Evolutionary conservation across 2,797 vertebrate genomes (phyloP).

Genomic region (Macrochelys suwanniensis): DNA sequence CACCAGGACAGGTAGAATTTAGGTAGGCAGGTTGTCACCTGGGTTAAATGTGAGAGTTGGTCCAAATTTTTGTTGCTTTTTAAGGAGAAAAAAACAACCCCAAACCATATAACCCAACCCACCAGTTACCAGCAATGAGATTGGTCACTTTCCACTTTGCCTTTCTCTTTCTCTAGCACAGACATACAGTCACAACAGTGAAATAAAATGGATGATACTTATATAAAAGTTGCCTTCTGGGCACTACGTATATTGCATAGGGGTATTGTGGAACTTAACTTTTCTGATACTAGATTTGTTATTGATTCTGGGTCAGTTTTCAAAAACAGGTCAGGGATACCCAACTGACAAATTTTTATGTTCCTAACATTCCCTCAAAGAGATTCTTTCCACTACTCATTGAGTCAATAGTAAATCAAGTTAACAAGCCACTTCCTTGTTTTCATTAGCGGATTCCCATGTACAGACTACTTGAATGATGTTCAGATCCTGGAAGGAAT

Average conservation of each 20-base stretch:
- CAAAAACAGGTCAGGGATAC: background rate
- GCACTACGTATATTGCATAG: background rate
- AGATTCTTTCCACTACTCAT: background rate
- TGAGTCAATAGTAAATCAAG: background rate
- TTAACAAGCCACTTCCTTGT: background rate
- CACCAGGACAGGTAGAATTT: background rate
- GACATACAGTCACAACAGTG: background rate
- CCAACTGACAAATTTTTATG: background rate
- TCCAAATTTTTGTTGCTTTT: background rate
- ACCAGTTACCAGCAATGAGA: background rate
- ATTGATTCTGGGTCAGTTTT: background rate
- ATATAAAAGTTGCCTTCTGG: fast-evolving
- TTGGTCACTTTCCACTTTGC: no score
- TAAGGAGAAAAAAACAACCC: background rate
- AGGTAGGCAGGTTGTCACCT: background rate
- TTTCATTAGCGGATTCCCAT: background rate
- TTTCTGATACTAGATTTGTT: background rate
- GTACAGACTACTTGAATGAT: background rate
- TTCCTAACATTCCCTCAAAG: background rate
- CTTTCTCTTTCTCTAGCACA: no score
- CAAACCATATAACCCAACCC: background rate
- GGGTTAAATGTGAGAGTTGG: background rate
- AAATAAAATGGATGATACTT: background rate
- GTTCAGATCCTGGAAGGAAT: background rate
- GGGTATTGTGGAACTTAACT: background rate